Evolutionary conservation across 2,888 invertebrate genomes (phyloP), one percentile per base, ranked within the genome.

Genomic region (Cecidostiba fungosa): DNA sequence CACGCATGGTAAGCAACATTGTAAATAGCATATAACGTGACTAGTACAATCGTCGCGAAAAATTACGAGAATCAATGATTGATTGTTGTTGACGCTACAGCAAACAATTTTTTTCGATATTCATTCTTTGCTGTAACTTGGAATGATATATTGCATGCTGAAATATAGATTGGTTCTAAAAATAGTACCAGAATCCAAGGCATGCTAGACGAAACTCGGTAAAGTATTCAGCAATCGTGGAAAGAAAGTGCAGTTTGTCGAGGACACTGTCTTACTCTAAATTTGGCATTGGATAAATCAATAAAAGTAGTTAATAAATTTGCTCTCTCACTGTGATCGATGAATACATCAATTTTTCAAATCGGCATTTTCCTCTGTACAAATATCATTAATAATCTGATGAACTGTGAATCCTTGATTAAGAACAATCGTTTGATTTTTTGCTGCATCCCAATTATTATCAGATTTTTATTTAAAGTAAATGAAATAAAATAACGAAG

Each of bases 21-120:
- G 85, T 85, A 85, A 78, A 85, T 85, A 85, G 66, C 74, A 81
- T 85, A 59, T 69, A 74, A 74, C 32, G 78, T 77, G 70, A 79
- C 36, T 54, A 50, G 19, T 77, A 14, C 23, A 79, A 70, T 85
- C 62, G 43, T 10, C 26, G 47, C n/a, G 59, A 76, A 78, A 23
- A 83, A 79, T 83, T 26, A n/a, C 70, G 76, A 79, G 43, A 32
- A 36, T 29, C 32, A 12, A 23, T 29, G 50, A 84, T 76, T 59
- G 54, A 50, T 84, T 72, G 62, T 84, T 72, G 62, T 43, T 47
- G n/a, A 36, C 23, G 23, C 26, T 70, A 32, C 3, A n/a, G 5
- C 32, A 19, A 8, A 50, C 19, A 5, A 79, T 50, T 70, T 3
- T 26, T 23, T 32, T 69, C 43, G 29, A 70, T 79, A n/a, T 47